phyloP scores from a whole-genome alignment of 1,140 invertebrate species.

The Musca vetustissima region DNA sequence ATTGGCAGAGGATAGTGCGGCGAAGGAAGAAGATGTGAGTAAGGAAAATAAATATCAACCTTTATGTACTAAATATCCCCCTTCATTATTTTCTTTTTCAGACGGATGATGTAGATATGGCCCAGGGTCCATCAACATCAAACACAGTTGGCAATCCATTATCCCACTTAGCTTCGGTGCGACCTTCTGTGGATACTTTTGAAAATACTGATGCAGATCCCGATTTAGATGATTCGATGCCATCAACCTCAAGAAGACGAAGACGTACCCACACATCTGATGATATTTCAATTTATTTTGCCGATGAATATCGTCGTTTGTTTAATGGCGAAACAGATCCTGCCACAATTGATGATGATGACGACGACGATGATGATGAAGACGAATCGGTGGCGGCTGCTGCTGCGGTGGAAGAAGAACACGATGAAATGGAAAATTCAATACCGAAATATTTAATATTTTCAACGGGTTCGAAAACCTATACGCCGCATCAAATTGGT shows the following conservation, averaged over 20 bases:
- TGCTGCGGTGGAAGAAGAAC: slow-evolving; percentile 37
- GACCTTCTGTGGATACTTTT: slow-evolving; percentile 1
- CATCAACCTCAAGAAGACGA: slow-evolving; percentile 2
- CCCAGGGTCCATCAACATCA: not conserved
- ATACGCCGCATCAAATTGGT: slow-evolving; percentile 85
- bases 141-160: slow-evolving; percentile 21
- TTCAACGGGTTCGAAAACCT: slow-evolving; percentile 81
- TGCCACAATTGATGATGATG: slow-evolving; percentile 3
- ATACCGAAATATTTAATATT: slow-evolving; percentile 78
- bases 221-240: not conserved
- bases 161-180: slow-evolving; percentile 21
- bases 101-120: slow-evolving; percentile 4
- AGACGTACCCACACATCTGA: not conserved
- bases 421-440: slow-evolving; percentile 58
- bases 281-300: slow-evolving; percentile 25
- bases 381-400: slow-evolving; percentile 44
- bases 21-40: not conserved
- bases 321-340: slow-evolving; percentile 1
- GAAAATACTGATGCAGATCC: not conserved
- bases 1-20: slow-evolving; percentile 25
- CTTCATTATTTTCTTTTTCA: slow-evolving; percentile 10
- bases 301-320: slow-evolving; percentile 21
- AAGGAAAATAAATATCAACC: not conserved
- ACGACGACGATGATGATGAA: slow-evolving; percentile 33
- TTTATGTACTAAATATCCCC: not conserved